phyloP scores from a whole-genome alignment of 2,113 vertebrate genomes.

The Plecturocebus donacophilus region DNA sequence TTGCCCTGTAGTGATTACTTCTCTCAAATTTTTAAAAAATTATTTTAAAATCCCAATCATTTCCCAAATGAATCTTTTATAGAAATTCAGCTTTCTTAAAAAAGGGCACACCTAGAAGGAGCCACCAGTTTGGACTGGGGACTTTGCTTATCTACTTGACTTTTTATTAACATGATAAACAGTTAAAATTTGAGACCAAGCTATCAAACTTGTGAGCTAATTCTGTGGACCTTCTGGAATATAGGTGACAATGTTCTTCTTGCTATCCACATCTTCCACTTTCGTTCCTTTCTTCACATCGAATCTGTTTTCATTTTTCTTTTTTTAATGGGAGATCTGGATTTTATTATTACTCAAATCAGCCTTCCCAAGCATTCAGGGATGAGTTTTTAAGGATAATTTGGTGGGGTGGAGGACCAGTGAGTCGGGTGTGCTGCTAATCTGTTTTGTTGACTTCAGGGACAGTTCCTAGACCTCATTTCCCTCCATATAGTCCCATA shows the following conservation, averaged over 20 bases:
- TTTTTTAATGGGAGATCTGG: too few species aligned
- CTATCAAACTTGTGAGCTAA: not conserved
- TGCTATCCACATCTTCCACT: not conserved
- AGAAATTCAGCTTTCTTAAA: slow-evolving; percentile 26
- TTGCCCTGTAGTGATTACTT: not conserved
- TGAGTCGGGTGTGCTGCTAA: too few species aligned
- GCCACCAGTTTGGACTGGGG: not conserved
- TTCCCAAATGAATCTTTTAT: not conserved
- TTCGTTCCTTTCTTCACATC: not conserved
- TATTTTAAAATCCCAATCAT: not conserved
- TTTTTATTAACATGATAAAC: not conserved
- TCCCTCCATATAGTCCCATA: not conserved
- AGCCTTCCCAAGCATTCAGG: too few species aligned
- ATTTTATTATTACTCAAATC: too few species aligned
- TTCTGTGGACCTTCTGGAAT: not conserved
- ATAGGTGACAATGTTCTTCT: not conserved
- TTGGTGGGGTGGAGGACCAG: too few species aligned
- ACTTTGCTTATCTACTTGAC: not conserved
- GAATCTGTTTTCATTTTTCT: not conserved
- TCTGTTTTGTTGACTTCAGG: not conserved
- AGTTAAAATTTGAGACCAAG: not conserved
- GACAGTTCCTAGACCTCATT: not conserved
- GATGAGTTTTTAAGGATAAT: too few species aligned
- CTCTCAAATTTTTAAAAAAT: not conserved
- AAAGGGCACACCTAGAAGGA: not conserved